Percentiles rank a stretch among this genome's conserved stretches.
Evolutionary conservation across 2,797 vertebrate genomes (phyloP).

Genomic region (Acipenser oxyrinchus): DNA sequence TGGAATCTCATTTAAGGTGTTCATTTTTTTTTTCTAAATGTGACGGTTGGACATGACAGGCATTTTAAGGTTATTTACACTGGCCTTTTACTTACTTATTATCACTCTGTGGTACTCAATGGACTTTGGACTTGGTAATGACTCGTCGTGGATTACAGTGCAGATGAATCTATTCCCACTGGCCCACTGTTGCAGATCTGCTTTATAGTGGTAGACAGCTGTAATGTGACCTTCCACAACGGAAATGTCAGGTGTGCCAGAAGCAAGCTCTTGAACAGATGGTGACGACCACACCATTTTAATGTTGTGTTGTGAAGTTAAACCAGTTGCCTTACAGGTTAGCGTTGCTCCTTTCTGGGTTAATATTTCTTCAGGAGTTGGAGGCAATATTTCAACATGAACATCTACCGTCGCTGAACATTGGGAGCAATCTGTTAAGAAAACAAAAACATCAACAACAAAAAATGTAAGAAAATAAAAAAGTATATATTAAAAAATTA

Average conservation of each 20-base stretch:
- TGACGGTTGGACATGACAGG: neutral
- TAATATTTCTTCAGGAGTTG: conserved; percentile 32
- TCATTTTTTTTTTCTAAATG: neutral
- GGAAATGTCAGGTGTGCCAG: neutral
- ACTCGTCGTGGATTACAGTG: rapidly evolving
- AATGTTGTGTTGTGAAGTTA: neutral
- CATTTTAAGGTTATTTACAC: no score
- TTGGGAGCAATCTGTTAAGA: rapidly evolving
- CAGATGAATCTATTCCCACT: conserved; percentile 15
- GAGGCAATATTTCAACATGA: conserved; percentile 1
- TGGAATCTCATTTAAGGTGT: neutral
- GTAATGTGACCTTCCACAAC: rapidly evolving
- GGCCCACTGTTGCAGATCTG: conserved; percentile 39
- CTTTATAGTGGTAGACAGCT: neutral
- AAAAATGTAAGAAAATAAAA: conserved; percentile 5
- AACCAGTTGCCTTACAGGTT: neutral
- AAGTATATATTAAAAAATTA: neutral
- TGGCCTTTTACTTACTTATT: conserved; percentile 37
- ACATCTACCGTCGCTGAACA: rapidly evolving
- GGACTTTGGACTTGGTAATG: rapidly evolving
- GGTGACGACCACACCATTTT: neutral
- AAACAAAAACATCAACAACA: neutral
- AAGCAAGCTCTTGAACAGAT: neutral
- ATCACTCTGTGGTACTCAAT: conserved; percentile 4
- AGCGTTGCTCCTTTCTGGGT: neutral